phyloP scores from a whole-genome alignment of 2,113 vertebrate genomes.

The Corythornis cristatus region DNA sequence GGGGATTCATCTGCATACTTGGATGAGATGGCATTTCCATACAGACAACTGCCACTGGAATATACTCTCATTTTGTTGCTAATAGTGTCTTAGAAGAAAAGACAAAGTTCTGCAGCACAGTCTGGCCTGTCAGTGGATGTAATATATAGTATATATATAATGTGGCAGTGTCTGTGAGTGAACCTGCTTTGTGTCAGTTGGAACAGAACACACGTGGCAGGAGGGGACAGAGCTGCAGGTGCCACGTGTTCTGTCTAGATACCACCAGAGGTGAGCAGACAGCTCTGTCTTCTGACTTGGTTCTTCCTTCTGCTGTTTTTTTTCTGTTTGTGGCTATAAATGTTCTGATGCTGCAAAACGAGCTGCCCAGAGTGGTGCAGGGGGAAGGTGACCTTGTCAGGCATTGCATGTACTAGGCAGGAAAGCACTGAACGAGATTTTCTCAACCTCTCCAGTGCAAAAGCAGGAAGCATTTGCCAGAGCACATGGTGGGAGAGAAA shows the following conservation, averaged over 20 bases:
- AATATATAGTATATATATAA: not conserved
- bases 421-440: conserved; percentile 9
- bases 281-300: not conserved
- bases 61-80: not conserved
- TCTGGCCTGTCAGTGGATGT: not conserved
- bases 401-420: not conserved
- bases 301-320: not conserved
- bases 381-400: conserved; percentile 44
- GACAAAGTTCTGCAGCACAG: not conserved
- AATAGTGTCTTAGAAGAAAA: not conserved
- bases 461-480: not conserved
- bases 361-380: not conserved
- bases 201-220: not conserved
- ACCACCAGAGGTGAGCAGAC: not conserved
- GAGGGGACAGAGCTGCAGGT: not conserved
- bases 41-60: not conserved
- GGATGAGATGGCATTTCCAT: not conserved
- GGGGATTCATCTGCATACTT: not conserved
- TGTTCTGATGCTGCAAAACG: not conserved
- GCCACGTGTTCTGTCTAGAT: not conserved
- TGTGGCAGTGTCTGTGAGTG: not conserved
- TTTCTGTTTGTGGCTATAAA: not conserved
- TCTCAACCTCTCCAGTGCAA: not conserved
- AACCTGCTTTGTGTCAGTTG: not conserved
- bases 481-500: not conserved